phyloP scores from a whole-genome alignment of 2,888 invertebrate genomes.

The Bruchidius siliquastri region DNA sequence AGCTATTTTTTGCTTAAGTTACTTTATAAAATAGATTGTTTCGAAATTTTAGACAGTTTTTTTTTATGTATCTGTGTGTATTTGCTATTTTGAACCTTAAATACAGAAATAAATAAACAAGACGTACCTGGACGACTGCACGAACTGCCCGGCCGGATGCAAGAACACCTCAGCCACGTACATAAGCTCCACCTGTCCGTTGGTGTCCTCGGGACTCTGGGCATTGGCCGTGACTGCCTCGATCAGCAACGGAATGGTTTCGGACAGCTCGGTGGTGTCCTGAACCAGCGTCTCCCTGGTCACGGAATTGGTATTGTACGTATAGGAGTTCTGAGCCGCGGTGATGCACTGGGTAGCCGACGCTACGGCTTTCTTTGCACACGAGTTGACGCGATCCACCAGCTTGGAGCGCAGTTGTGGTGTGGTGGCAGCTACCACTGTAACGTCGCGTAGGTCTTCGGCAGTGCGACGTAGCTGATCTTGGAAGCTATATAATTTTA shows the following conservation, averaged over 20 bases:
- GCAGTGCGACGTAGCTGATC: constrained; percentile 83
- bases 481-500: constrained; percentile 58
- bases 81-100: too few species aligned
- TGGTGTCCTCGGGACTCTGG: constrained; percentile 65
- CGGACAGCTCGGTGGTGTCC: constrained; percentile 70
- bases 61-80: too few species aligned
- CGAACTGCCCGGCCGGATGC: constrained; percentile 67
- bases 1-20: too few species aligned
- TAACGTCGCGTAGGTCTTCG: constrained; percentile 87
- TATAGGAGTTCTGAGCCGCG: constrained; percentile 77
- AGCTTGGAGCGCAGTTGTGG: constrained; percentile 70
- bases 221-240: constrained; percentile 71
- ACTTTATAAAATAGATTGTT: too few species aligned
- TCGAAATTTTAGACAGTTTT: too few species aligned
- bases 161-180: constrained; percentile 80
- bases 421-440: constrained; percentile 75
- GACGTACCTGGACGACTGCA: constrained; percentile 57
- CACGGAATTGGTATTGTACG: constrained; percentile 64
- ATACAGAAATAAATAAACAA: too few species aligned
- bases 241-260: constrained; percentile 75
- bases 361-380: constrained; percentile 80
- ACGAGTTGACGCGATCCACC: constrained; percentile 63
- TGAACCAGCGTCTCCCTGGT: constrained; percentile 69
- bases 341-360: constrained; percentile 89
- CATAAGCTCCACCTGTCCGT: constrained; percentile 75